Conservation (phyloP, 2,113 vertebrate species). For the Epinephelus fuscoguttatus region DNA sequence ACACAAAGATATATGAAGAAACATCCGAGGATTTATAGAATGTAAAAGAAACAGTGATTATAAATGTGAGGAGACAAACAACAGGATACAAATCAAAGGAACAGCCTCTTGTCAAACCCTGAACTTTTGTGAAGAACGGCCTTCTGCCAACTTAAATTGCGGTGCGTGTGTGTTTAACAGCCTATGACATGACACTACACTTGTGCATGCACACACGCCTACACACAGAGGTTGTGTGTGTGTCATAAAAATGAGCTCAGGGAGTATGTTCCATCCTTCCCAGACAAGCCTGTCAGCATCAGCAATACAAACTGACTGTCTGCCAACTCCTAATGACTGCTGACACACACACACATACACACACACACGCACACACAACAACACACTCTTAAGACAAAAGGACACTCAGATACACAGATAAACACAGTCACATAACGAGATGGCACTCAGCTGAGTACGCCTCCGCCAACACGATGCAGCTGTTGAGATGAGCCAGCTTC, state of each 20-base stretch:
- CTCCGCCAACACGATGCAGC: not conserved
- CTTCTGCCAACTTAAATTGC: conserved; percentile 58
- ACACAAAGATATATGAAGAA: not conserved
- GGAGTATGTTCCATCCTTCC: conserved; percentile 50
- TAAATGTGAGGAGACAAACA: conserved; percentile 38
- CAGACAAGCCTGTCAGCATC: conserved; percentile 69
- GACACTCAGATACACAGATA: conserved; percentile 26
- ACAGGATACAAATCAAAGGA: conserved; percentile 23
- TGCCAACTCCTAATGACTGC: conserved; percentile 68
- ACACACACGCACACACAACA: not conserved
- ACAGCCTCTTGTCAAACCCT: conserved; percentile 42
- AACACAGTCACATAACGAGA: conserved; percentile 30
- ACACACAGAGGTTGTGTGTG: conserved; percentile 30
- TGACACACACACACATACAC: conserved; percentile 43
- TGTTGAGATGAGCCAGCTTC: conserved; percentile 10
- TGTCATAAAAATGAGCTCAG: conserved; percentile 60
- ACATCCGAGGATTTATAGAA: not conserved
- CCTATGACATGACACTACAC: conserved; percentile 34
- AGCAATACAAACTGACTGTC: conserved; percentile 64
- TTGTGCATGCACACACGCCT: conserved; percentile 21
- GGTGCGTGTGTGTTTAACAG: conserved; percentile 32
- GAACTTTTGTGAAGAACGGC: conserved; percentile 31
- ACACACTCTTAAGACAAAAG: conserved; percentile 13
- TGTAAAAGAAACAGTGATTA: not conserved
- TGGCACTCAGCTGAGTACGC: conserved; percentile 9